phyloP scores from a whole-genome alignment of 37 sponge, comb jelly and placozoan species.

The Oopsacas minuta region DNA sequence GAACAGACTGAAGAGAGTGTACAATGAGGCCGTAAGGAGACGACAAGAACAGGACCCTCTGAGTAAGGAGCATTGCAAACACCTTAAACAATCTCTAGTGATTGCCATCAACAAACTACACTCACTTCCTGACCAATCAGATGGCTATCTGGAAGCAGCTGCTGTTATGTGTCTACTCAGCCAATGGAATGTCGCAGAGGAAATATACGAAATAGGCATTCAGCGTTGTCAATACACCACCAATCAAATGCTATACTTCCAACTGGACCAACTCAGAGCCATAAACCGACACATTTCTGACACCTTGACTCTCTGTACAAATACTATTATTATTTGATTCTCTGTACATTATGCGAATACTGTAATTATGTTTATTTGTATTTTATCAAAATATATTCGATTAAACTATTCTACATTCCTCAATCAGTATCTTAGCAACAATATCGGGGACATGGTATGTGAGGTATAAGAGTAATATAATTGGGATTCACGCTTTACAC shows the following conservation, averaged over 20 bases:
- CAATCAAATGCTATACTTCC: not conserved
- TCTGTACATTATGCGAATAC: not conserved
- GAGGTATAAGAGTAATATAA: not conserved
- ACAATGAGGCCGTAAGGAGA: not conserved
- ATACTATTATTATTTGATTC: not conserved
- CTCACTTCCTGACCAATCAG: not conserved
- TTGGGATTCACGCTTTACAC: not conserved
- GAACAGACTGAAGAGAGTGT: not conserved
- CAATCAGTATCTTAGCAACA: not conserved
- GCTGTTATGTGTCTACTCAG: constrained; percentile 9
- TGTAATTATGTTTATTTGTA: not conserved
- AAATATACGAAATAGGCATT: not conserved
- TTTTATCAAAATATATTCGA: not conserved
- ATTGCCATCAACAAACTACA: not conserved
- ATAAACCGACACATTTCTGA: constrained; percentile 5
- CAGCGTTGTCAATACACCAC: not conserved
- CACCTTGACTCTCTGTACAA: not conserved
- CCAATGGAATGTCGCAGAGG: constrained; percentile 1
- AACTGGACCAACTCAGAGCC: not conserved
- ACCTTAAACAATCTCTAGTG: not conserved
- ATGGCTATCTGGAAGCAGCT: constrained; percentile 6
- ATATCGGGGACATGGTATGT: not conserved
- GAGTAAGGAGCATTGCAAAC: not conserved
- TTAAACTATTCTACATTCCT: not conserved
- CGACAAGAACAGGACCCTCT: not conserved